A percentile compares a stretch with the other conserved stretches of the same genome.
These are phyloP conservation scores for Pangasianodon gigas DNA, from an alignment of 2,113 vertebrate species.

Conservation along the genomic window DNA sequence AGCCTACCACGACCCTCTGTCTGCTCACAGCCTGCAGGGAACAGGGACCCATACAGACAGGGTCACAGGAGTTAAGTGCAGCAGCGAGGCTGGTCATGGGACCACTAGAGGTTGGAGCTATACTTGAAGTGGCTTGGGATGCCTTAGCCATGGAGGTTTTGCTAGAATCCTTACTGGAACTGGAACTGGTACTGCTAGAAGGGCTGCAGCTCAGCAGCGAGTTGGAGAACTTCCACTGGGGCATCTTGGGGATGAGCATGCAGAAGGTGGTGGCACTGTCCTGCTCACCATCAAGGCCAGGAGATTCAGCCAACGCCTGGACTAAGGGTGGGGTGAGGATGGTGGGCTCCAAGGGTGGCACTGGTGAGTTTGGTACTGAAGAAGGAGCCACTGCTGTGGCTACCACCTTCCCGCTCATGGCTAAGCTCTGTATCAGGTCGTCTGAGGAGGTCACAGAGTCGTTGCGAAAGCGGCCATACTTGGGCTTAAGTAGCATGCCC, in stretches of 20 bases:
- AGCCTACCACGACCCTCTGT: slow-evolving; percentile 64
- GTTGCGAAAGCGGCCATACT: slow-evolving; percentile 87
- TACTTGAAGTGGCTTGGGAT: slow-evolving; percentile 53
- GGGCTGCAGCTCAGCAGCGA: slow-evolving; percentile 85
- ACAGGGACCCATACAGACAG: slow-evolving; percentile 85
- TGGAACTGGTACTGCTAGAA: slow-evolving; percentile 77
- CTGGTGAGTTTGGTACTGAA: slow-evolving; percentile 66
- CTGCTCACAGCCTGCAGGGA: slow-evolving; percentile 79
- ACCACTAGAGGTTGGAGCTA: slow-evolving; percentile 61
- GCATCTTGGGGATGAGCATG: slow-evolving; percentile 89
- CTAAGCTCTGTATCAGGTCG: slow-evolving; percentile 80
- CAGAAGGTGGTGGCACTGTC: slow-evolving; percentile 90
- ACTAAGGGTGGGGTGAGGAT: slow-evolving; percentile 65
- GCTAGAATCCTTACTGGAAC: slow-evolving; percentile 77
- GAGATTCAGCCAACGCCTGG: slow-evolving; percentile 73
- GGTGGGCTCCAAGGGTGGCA: slow-evolving; percentile 71
- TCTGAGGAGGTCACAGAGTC: slow-evolving; percentile 83
- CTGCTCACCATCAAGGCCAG: slow-evolving; percentile 78
- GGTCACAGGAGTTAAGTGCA: slow-evolving; percentile 86
- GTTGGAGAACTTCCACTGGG: slow-evolving; percentile 91
- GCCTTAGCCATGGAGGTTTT: slow-evolving; percentile 59
- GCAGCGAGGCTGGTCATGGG: slow-evolving; percentile 80
- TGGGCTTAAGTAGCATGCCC: slow-evolving; percentile 88
- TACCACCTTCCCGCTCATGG: slow-evolving; percentile 81
- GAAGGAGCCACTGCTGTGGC: slow-evolving; percentile 74